phyloP scores from a whole-genome alignment of 2,113 vertebrate genomes.

The Ophiodon elongatus region DNA sequence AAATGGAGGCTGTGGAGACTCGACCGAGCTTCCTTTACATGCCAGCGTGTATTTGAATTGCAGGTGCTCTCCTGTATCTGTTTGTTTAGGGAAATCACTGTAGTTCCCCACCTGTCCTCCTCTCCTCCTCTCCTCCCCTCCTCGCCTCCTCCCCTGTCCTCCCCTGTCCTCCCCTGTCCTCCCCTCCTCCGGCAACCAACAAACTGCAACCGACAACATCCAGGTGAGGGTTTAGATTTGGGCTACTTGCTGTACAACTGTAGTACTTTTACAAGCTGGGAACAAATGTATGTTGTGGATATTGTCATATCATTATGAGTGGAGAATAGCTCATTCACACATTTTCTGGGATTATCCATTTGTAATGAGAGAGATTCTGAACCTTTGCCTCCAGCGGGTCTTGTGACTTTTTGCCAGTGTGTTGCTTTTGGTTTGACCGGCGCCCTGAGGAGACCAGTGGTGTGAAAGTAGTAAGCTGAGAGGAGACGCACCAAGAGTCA shows the following conservation, averaged over 20 bases:
- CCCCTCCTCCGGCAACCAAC: conserved; percentile 56
- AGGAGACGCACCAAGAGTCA: conserved; percentile 71
- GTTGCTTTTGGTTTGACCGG: conserved; percentile 20
- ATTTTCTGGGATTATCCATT: conserved; percentile 28
- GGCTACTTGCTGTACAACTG: not conserved
- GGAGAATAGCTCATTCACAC: conserved; percentile 19
- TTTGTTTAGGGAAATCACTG: conserved; percentile 86
- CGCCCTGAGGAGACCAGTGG: conserved; percentile 23
- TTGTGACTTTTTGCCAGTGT: conserved; percentile 61
- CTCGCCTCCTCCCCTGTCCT: conserved; percentile 45
- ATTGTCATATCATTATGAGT: not conserved
- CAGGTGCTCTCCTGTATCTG: conserved; percentile 70
- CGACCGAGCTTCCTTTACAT: conserved; percentile 46
- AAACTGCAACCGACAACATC: conserved; percentile 64
- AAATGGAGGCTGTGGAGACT: conserved; percentile 61
- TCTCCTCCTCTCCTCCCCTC: too few species aligned
- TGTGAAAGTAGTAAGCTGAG: conserved; percentile 41
- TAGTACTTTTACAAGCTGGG: not conserved
- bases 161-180: conserved; percentile 46
- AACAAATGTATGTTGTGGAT: conserved; percentile 10
- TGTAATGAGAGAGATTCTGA: conserved; percentile 1
- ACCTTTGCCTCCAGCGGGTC: conserved; percentile 21
- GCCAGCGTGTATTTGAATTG: conserved; percentile 66
- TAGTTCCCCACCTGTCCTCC: conserved; percentile 54
- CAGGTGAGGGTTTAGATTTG: conserved; percentile 63